Evolutionary conservation across 2,113 vertebrate species (phyloP), one percentile per base, ranked within the genome.

Genomic region (Poecilia latipinna): DNA sequence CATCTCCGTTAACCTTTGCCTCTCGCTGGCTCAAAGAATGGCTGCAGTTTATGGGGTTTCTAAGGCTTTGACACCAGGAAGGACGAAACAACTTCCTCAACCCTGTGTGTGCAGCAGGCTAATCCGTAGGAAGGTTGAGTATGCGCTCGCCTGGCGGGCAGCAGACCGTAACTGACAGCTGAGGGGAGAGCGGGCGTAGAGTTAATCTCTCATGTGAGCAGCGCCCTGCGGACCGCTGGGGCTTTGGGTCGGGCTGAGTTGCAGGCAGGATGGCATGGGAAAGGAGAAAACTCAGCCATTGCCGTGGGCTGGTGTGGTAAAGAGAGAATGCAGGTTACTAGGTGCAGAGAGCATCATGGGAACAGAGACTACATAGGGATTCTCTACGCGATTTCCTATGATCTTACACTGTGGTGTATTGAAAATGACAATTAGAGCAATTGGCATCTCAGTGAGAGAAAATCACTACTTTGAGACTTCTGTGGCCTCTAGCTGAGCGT

Each of bases 181-280:
- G 68, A 75, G 78, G 33, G 81, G 44, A 74, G 76, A 77, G 79
- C 64, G 42, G 51, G 75, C 12, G 54, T 51, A 44, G 74, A 70
- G 82, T 68, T 91, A 86, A 92, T 87, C 90, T 72, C 69, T 87
- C 87, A 89, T 78, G 75, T 89, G 87, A 88, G 65, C 51, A 2
- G 62, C 13, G 29, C 61, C 86, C 86, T 24, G 3, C 78, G 39
- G 82, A 68, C 77, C 31, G 82, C 75, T 44, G 73, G 73, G 54
- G 74, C 82, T 82, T 74, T 42, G 62, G 79, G 82, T 65, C 62
- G 69, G 72, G 71, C 81, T 66, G 68, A 71, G 84, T 82, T 69
- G 69, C 7, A 68, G 75, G n/a, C 26, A 67, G 44, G 37, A 44
- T 15, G 74, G 79, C 86, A 83, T 61, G 37, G 80, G 75, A 86